A percentile compares a stretch with the other conserved stretches of the same genome.
Conservation (phyloP, 2,113 vertebrate genomes). For the Ophthalmolycus amberensis region DNA sequence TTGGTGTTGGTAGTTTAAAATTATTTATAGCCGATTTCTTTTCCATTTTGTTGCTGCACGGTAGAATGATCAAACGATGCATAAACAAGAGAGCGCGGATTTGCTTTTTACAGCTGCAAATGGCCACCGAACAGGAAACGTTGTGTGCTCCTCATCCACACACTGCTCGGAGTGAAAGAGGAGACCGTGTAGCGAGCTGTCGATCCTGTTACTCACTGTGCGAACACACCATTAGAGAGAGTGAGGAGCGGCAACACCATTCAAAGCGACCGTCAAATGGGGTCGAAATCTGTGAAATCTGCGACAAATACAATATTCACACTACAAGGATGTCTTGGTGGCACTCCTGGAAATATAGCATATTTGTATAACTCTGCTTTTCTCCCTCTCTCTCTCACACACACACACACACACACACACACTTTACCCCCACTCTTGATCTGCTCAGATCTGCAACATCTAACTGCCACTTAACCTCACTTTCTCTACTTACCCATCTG, state of each 20-base stretch:
- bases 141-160: background rate
- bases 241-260: background rate
- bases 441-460: conserved; percentile 82
- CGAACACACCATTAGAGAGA: background rate
- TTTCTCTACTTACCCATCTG: conserved; percentile 83
- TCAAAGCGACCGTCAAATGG: background rate
- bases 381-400: conserved; percentile 27
- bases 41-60: conserved; percentile 1
- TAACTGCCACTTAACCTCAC: conserved; percentile 87
- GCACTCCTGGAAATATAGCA: conserved; percentile 36
- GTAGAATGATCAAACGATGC: background rate
- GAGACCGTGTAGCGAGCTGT: background rate
- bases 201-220: background rate
- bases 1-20: background rate
- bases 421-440: conserved; percentile 72
- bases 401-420: conserved; percentile 34
- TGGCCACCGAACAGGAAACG: background rate
- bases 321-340: conserved; percentile 38
- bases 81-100: background rate
- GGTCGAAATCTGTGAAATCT: conserved; percentile 22
- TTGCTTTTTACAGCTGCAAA: background rate
- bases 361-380: conserved; percentile 47
- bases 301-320: conserved; percentile 27
- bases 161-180: background rate
- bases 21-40: background rate